Evolutionary conservation across 2,797 vertebrate genomes (phyloP).

Genomic region (Acrossocheilus wenchowensis): DNA sequence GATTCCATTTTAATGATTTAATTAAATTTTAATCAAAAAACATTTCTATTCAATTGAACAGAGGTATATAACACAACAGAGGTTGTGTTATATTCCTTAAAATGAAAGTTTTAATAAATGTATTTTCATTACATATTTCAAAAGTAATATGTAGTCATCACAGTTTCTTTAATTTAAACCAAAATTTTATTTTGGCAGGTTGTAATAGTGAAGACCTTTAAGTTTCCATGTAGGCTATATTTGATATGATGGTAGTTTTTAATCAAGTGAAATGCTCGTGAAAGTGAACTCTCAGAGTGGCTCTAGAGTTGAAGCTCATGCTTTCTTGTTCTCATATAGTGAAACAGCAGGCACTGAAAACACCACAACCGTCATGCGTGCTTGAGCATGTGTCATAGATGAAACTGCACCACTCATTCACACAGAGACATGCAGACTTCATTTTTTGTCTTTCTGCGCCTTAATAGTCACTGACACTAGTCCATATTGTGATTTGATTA

Average conservation of each 20-base stretch:
- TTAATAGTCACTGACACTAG: background rate
- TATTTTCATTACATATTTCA: background rate
- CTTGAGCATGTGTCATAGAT: background rate
- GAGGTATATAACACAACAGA: no score
- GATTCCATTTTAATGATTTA: background rate
- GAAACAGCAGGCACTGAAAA: background rate
- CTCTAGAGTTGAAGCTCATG: background rate
- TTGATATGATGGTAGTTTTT: background rate
- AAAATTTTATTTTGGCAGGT: background rate
- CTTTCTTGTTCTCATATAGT: background rate
- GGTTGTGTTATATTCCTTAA: background rate
- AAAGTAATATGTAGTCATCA: background rate
- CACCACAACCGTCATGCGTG: background rate
- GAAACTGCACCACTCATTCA: background rate
- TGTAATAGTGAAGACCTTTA: background rate
- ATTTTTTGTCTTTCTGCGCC: background rate
- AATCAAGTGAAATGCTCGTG: background rate
- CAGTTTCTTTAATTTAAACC: background rate
- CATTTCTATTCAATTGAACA: background rate
- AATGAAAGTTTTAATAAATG: background rate
- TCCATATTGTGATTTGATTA: background rate
- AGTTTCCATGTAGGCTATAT: background rate
- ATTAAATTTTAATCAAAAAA: background rate
- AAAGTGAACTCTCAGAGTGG: background rate
- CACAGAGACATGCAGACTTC: background rate